These are phyloP conservation scores for Caenorhabditis tropicalis DNA, from an alignment of 1,140 invertebrate genomes.

Conservation along the genomic window DNA sequence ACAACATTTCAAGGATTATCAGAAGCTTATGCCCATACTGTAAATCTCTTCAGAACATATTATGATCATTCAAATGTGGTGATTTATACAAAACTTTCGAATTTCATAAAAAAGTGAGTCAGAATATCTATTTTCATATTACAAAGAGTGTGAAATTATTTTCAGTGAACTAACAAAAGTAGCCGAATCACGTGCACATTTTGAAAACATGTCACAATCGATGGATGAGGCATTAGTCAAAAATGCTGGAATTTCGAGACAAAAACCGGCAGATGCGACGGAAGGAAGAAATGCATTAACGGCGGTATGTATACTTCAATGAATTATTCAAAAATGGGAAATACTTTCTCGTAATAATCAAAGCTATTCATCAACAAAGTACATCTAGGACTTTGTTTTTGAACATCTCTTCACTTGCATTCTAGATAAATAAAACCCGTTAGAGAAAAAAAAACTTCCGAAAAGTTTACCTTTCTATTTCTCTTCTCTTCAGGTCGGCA, in stretches of 20 bases:
- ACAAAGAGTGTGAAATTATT: neutral
- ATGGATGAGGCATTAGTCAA: conserved; percentile 65
- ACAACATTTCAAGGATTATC: conserved; percentile 54
- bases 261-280: conserved; percentile 60
- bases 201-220: conserved; percentile 62
- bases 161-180: conserved; percentile 67
- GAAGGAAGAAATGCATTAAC: conserved; percentile 67
- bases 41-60: conserved; percentile 62
- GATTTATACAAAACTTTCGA: conserved; percentile 54
- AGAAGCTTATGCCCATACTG: conserved; percentile 67
- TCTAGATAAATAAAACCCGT: neutral
- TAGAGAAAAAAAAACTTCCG: neutral
- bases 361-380: too few relatives aligned
- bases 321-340: too few relatives aligned
- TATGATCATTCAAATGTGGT: conserved; percentile 65
- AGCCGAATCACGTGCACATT: conserved; percentile 60
- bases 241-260: conserved; percentile 64
- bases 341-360: too few relatives aligned
- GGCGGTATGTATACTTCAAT: conserved; percentile 48
- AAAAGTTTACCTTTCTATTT: neutral
- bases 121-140: neutral
- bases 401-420: neutral
- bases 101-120: conserved; percentile 65
- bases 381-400: too few relatives aligned
- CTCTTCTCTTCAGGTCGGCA: conserved; percentile 59